Conservation (phyloP, 1,140 invertebrate species). For the Chrysoperla carnea region DNA sequence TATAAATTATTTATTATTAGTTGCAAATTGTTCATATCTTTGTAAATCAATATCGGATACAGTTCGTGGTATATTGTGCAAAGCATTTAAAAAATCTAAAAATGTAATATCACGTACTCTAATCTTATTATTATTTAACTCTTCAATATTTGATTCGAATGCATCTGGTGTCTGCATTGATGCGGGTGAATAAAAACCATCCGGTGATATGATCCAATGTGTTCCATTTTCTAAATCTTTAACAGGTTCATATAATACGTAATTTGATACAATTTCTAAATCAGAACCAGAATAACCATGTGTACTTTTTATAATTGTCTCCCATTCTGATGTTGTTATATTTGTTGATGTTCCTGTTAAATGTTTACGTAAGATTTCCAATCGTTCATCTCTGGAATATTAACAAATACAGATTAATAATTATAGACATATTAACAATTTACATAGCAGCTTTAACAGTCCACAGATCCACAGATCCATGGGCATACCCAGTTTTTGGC, state of each 20-base stretch:
- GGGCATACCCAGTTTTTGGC: too few species aligned
- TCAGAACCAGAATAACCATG: slow-evolving; percentile 37
- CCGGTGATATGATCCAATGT: slow-evolving; percentile 14
- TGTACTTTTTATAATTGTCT: slow-evolving; percentile 23
- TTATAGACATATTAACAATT: too few species aligned
- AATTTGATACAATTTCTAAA: slow-evolving; percentile 27
- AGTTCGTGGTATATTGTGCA: slow-evolving; percentile 8
- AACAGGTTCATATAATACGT: slow-evolving; percentile 31
- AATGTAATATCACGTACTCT: slow-evolving; percentile 8
- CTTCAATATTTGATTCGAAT: slow-evolving; percentile 4
- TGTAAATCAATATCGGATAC: slow-evolving; percentile 9
- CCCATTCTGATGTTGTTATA: slow-evolving; percentile 20
- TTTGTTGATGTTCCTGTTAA: slow-evolving; percentile 3
- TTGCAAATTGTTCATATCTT: slow-evolving; percentile 10
- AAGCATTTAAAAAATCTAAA: slow-evolving; percentile 11
- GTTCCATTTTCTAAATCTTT: slow-evolving; percentile 21
- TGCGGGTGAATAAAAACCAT: not conserved
- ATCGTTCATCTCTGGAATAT: slow-evolving; percentile 15
- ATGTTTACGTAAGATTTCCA: slow-evolving; percentile 19
- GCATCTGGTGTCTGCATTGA: not conserved
- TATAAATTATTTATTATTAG: too few species aligned
- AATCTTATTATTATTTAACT: slow-evolving; percentile 10
- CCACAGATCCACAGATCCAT: too few species aligned
- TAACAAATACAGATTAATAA: not conserved
- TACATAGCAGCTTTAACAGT: too few species aligned